Evolutionary conservation across 2,888 invertebrate genomes (phyloP), one percentile per base, ranked within the genome.

Genomic region (Scelioninae gen. 1): DNA sequence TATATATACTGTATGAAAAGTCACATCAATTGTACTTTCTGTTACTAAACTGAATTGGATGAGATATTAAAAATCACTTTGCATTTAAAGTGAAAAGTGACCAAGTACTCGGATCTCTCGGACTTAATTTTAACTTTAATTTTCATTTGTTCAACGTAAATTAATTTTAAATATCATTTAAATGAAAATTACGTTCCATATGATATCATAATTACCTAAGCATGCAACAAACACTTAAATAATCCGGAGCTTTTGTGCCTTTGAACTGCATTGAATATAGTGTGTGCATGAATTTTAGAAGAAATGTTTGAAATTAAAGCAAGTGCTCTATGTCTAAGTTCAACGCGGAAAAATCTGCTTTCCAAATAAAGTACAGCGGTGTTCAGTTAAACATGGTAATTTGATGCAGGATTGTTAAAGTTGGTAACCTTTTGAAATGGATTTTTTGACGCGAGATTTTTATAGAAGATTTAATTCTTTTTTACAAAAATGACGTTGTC

Each of bases 51-150:
- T 51, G 45, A 55, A 23, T 43, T 55, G n/a, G 55, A 68, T 55
- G 43, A 45, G 45, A 32, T 16, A 55, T 68, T 56, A 68, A 68
- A 68, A 68, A 43, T n/a, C 32, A 56, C 43, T 68, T 68, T 55
- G 31, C 68, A 31, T 55, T 38, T 40, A 15, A 53, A 66, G 53
- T 6, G 11, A 53, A 66, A 65, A 40, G 34, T 65, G 51, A 65
- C 49, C 38, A 51, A 15, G 47, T 15, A 5, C n/a, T 8, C 16
- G 23, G 53, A 6, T 49, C 29, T n/a, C 49, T 23, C 15, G 10
- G 49, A 23, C 23, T 23, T 23, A 49, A 15, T 2, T 16, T 0
- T 15, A 49, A 15, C 8, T 16, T 0, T 15, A 49, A 49, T 49
- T 23, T 49, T 49, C 49, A n/a, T 23, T n/a, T n/a, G 38, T 7